Conservation (phyloP, 2,888 invertebrate genomes). For the Yponomeuta plumbellus region DNA sequence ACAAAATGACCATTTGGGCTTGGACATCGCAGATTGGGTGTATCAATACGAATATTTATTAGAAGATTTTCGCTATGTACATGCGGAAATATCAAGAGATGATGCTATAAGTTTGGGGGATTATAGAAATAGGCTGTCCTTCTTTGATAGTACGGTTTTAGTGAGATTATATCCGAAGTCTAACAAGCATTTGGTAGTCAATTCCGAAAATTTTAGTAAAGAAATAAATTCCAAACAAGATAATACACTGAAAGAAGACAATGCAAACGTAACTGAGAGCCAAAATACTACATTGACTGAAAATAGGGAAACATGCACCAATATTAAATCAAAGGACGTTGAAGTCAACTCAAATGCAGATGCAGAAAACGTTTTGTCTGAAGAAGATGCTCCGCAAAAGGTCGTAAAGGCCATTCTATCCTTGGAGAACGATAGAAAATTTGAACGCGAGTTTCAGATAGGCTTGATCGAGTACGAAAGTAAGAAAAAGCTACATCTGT, state of each 20-base stretch:
- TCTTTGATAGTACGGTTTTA: not conserved
- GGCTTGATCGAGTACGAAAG: not conserved
- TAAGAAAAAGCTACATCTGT: not conserved
- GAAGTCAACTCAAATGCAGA: not conserved
- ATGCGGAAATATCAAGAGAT: not conserved
- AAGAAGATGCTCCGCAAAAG: not conserved
- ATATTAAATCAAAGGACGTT: no score
- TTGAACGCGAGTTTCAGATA: not conserved
- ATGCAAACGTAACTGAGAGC: no score
- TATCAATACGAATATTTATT: not conserved
- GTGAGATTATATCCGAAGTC: not conserved
- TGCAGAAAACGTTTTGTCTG: not conserved
- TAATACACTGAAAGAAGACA: no score
- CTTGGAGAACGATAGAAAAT: not conserved
- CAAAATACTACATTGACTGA: no score
- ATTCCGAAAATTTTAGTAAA: no score
- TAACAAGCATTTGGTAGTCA: not conserved
- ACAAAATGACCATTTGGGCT: constrained; percentile 2
- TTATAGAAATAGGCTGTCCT: not conserved
- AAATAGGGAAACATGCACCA: no score
- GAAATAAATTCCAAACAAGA: no score
- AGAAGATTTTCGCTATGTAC: not conserved
- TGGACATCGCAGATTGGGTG: not conserved
- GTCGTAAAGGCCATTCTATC: not conserved
- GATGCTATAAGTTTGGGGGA: not conserved